These are phyloP conservation scores for Enteromius thamalakanensis DNA, from an alignment of 2,797 vertebrate genomes.

Conservation along the genomic window DNA sequence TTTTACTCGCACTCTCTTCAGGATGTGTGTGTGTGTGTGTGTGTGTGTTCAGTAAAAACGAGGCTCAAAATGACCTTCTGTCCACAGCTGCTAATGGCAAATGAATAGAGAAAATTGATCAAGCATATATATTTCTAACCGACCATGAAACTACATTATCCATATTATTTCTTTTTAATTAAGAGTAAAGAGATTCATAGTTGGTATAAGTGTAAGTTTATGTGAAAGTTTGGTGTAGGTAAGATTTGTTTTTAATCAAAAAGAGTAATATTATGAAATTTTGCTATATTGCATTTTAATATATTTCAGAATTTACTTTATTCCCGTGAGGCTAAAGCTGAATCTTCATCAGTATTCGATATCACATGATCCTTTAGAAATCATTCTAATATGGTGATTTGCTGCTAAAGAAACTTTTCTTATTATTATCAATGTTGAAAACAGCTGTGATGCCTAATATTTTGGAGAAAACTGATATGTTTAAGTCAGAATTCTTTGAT, in stretches of 20 bases:
- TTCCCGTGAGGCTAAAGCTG: not conserved
- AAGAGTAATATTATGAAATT: not conserved
- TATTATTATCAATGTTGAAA: not conserved
- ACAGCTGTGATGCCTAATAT: not conserved
- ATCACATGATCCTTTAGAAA: not conserved
- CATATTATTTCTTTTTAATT: not conserved
- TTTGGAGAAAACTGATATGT: not conserved
- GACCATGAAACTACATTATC: not conserved
- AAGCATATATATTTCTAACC: not conserved
- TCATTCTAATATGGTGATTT: not conserved
- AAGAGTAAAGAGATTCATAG: not conserved
- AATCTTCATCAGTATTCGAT: not conserved
- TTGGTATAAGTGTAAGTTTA: not conserved
- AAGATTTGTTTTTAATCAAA: not conserved
- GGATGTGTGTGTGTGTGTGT: constrained; percentile 63
- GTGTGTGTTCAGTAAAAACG: constrained; percentile 48
- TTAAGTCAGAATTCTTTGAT: not conserved
- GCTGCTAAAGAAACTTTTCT: not conserved
- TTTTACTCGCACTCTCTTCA: constrained; percentile 64
- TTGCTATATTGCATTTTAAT: not conserved
- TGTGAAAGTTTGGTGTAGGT: not conserved
- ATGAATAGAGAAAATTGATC: not conserved
- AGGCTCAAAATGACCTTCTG: constrained; percentile 4
- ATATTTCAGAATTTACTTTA: not conserved
- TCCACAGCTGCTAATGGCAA: not conserved